Base-by-base conservation (phyloP, 2,888 invertebrate genomes). In the Napeogenes inachia region DNA sequence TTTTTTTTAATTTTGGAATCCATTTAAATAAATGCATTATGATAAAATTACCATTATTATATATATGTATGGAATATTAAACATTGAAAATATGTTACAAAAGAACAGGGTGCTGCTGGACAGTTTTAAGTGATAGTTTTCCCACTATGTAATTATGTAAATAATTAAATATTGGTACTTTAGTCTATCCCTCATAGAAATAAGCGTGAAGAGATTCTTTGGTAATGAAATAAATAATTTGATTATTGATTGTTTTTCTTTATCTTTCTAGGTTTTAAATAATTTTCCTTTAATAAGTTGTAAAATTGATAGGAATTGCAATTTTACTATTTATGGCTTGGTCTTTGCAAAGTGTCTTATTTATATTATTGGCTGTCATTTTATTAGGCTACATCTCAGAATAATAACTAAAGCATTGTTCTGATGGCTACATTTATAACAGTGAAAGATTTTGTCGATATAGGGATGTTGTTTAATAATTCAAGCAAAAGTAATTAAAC, bases 161-260 rank as follows among this genome's bases (percentile, higher is more conserved):
- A 30, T 30, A 21, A 47, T 47, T 47, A 50, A 30, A 30, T 30
- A 30, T 47, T n/a, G n/a, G 8, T 30, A 30, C 8, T 8, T 50
- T 6, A 47, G 21, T 30, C 8, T 50, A 30, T 1, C 10, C 8
- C 50, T 50, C 30, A 10, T 30, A 10, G 30, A 2, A 50, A 50
- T 50, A 50, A 50, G 50, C 12, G 50, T 50, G 10, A 50, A 8
- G 8, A 50, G 50, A 8, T 6, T 30, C n/a, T 13, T 47, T 50
- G 21, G 50, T 50, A 50, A 50, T 50, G 21, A 50, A 50, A 50
- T 30, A 50, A 50, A 50, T 3, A 50, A 10, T 47, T 47, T 50
- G 30, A 50, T 50, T 50, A 50, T n/a, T 47, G 8, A 8, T 30
- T 10, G 4, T 50, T 50, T 13, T 50, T 50, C 21, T 21, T 4